Base-by-base conservation (phyloP, 2,797 vertebrate genomes). In the Coregonus suidteri region DNA sequence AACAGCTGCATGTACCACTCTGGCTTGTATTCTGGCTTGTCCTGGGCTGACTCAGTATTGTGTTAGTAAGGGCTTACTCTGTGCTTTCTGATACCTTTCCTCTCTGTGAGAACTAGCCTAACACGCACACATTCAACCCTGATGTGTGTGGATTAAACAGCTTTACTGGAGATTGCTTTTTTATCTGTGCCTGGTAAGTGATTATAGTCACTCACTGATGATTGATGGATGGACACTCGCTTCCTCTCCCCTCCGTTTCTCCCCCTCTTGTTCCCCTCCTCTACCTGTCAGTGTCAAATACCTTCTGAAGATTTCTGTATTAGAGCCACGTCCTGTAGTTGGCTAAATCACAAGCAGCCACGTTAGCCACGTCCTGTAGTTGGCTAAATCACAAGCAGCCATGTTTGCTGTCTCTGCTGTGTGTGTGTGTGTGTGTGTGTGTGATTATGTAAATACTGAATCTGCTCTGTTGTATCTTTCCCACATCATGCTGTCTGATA, bases 41-140 rank as follows among this genome's bases (percentile, higher is more conserved):
- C 80, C 31, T 11, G 9, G 18, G 51, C 74, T 75, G 81, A 79
- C 72, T 76, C 59, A 16, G 37, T 76, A 14, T 30, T 76, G 35
- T 62, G 75, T 73, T 62, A 68, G 71, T 71, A 76, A 75, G 75
- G 70, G 14, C 25, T 54, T 72, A 30, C 25, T 72, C 20, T 54
- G 37, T 78, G 68, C 81, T 82, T 80, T 79, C 83, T 65, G n/a
- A 80, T 74, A 3, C 1, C 0, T 6, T 66, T 71, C 41, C 6
- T 9, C 51, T 79, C 59, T 34, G 37, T 73, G 37, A 15, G 5
- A 4, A 37, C 14, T 34, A 16, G 30, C 66, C 54, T 68, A 69
- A 75, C 47, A 3, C 34, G 0, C 56, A 6, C 56, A 41, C 74
- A 69, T 52, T 54, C 31, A 31, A 67, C 73, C n/a, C 52, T 59